Evolutionary conservation across 2,113 vertebrate genomes (phyloP).

Genomic region (Elanoides forficatus): DNA sequence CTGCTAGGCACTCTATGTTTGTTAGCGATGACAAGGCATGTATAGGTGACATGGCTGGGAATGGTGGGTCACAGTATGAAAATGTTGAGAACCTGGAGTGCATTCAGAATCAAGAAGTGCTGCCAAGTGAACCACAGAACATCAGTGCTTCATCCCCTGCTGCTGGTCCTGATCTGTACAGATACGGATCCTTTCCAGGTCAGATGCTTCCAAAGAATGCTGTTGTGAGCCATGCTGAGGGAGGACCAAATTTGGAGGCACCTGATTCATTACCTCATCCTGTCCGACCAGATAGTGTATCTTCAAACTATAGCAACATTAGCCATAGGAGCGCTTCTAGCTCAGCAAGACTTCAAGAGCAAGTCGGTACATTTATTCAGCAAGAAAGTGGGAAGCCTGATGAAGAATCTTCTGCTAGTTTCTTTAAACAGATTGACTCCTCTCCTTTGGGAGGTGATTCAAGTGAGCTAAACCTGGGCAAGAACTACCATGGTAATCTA

Average conservation of each 20-base stretch:
- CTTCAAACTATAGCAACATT: conserved; percentile 84
- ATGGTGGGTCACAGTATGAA: conserved; percentile 71
- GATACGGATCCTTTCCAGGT: conserved; percentile 20
- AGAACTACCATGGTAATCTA: conserved; percentile 64
- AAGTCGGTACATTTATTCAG: conserved; percentile 89
- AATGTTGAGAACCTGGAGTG: conserved; percentile 92
- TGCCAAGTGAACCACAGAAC: conserved; percentile 77
- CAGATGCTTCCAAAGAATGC: conserved; percentile 39
- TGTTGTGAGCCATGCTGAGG: conserved; percentile 68
- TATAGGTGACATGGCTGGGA: not conserved
- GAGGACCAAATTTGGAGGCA: conserved; percentile 85
- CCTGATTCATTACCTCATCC: conserved; percentile 75
- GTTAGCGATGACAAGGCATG: not conserved
- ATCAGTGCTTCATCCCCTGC: conserved; percentile 2
- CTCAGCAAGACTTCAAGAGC: conserved; percentile 75
- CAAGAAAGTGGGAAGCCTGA: conserved; percentile 89
- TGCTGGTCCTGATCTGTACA: conserved; percentile 19
- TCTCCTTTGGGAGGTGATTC: conserved; percentile 78
- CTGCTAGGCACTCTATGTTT: not conserved
- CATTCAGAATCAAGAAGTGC: conserved; percentile 90
- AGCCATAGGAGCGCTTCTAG: conserved; percentile 80
- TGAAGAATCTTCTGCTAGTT: conserved; percentile 78
- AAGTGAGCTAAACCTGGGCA: conserved; percentile 42
- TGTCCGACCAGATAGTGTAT: conserved; percentile 82
- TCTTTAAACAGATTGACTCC: conserved; percentile 95